These are phyloP conservation scores for Musca domestica DNA, from an alignment of 1,140 invertebrate genomes.

Conservation along the genomic window DNA sequence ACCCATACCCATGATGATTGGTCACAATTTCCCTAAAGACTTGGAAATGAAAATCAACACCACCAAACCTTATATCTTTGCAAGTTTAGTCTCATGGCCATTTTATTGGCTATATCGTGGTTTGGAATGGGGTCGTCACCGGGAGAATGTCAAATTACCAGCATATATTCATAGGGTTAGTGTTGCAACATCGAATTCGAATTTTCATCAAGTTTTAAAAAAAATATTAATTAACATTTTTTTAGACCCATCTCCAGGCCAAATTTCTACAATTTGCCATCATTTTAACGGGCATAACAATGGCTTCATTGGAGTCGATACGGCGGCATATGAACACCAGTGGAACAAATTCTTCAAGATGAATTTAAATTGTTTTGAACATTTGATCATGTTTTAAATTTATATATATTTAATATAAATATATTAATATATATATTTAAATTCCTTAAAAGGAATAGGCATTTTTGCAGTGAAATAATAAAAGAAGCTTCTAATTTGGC, in stretches of 20 bases:
- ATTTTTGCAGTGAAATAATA: too few species aligned
- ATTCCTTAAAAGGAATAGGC: too few species aligned
- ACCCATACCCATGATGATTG: background rate
- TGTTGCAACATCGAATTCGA: background rate
- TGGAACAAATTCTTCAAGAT: too few species aligned
- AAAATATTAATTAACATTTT: too few species aligned
- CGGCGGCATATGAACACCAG: too few species aligned
- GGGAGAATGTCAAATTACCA: constrained; percentile 35
- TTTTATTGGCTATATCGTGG: constrained; percentile 41
- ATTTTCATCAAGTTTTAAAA: too few species aligned
- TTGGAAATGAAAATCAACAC: constrained; percentile 32
- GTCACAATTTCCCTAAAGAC: constrained; percentile 34
- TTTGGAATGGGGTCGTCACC: constrained; percentile 35
- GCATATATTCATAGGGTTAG: constrained; percentile 41
- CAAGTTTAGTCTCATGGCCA: constrained; percentile 42
- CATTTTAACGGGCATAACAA: constrained; percentile 33
- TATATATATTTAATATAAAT: too few species aligned
- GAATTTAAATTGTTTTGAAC: too few species aligned
- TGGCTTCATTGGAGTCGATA: background rate
- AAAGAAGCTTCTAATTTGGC: too few species aligned
- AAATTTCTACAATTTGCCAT: constrained; percentile 42
- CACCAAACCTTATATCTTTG: constrained; percentile 35
- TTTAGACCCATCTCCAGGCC: constrained; percentile 43
- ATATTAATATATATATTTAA: too few species aligned
- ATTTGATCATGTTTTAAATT: too few species aligned